Percentiles rank a stretch among this genome's conserved stretches.
Conservation (phyloP, 2,888 invertebrate species). For the Lutraria lutraria region DNA sequence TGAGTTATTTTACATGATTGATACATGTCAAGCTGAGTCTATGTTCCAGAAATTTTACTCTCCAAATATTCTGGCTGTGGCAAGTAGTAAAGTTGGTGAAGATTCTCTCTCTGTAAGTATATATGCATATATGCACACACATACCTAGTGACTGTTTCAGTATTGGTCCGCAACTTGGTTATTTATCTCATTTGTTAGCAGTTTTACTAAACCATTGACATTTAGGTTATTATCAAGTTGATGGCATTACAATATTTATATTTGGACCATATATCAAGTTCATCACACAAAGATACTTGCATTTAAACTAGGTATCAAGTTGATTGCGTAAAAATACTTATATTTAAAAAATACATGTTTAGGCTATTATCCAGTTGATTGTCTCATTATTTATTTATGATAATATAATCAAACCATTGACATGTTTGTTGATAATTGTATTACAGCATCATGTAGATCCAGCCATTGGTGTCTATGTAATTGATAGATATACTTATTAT, state of each 20-base stretch:
- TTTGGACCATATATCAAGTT: too few relatives aligned
- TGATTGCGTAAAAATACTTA: too few relatives aligned
- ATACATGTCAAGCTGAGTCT: conserved; percentile 99
- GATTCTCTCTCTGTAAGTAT: conserved; percentile 94
- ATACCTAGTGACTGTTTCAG: not conserved
- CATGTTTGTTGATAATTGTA: not conserved
- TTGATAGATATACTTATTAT: conserved; percentile 99
- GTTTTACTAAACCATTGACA: too few relatives aligned
- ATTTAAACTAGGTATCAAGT: too few relatives aligned
- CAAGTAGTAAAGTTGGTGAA: conserved; percentile 99
- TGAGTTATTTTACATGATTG: conserved; percentile 99
- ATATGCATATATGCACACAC: not conserved
- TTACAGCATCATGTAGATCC: conserved; percentile 98
- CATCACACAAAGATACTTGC: too few relatives aligned
- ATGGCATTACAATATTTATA: too few relatives aligned
- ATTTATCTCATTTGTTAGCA: too few relatives aligned
- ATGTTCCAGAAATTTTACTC: conserved; percentile 99
- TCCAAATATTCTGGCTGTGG: conserved; percentile 98
- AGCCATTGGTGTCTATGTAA: conserved; percentile 99
- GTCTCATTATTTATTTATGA: too few relatives aligned
- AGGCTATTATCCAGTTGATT: too few relatives aligned
- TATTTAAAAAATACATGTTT: too few relatives aligned
- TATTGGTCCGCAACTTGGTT: too few relatives aligned
- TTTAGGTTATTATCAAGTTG: too few relatives aligned
- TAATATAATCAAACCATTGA: not conserved